These are phyloP conservation scores for Melanargia galathea DNA, from an alignment of 2,888 invertebrate genomes.

Conservation along the genomic window DNA sequence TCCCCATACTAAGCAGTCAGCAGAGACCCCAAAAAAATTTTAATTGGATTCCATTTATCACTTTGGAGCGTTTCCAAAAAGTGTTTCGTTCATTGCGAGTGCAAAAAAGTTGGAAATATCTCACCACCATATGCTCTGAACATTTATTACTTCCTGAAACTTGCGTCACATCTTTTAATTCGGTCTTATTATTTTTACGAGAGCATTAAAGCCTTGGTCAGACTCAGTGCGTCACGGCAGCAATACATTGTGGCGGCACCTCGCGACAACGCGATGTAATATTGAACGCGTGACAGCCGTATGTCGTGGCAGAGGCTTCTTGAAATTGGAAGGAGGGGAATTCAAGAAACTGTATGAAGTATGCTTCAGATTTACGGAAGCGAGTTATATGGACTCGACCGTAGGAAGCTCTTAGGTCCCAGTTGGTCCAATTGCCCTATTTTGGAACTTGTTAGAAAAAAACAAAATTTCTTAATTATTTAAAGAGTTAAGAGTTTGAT, in stretches of 20 bases:
- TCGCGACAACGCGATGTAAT: neutral
- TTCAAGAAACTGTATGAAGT: no score
- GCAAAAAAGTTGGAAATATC: constrained; percentile 23
- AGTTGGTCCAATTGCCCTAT: no score
- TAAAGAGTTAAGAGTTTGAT: no score
- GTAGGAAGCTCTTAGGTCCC: no score
- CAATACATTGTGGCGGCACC: neutral
- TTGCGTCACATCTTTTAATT: constrained; percentile 48
- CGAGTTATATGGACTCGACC: no score
- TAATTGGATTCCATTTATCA: constrained; percentile 23
- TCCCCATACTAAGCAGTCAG: constrained; percentile 4
- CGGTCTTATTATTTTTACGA: constrained; percentile 63
- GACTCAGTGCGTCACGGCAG: neutral
- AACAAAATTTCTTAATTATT: no score
- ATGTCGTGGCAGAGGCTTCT: neutral
- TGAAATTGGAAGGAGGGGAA: no score
- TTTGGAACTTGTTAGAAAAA: no score
- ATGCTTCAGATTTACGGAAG: no score
- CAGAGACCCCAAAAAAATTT: constrained; percentile 19
- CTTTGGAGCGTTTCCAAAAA: constrained; percentile 24
- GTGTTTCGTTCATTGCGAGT: constrained; percentile 15
- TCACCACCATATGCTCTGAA: constrained; percentile 48
- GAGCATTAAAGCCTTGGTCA: constrained; percentile 48
- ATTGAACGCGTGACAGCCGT: neutral
- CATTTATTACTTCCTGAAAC: constrained; percentile 57